Conservation (phyloP, 2,113 vertebrate genomes). For the Ailuropoda melanoleuca region DNA sequence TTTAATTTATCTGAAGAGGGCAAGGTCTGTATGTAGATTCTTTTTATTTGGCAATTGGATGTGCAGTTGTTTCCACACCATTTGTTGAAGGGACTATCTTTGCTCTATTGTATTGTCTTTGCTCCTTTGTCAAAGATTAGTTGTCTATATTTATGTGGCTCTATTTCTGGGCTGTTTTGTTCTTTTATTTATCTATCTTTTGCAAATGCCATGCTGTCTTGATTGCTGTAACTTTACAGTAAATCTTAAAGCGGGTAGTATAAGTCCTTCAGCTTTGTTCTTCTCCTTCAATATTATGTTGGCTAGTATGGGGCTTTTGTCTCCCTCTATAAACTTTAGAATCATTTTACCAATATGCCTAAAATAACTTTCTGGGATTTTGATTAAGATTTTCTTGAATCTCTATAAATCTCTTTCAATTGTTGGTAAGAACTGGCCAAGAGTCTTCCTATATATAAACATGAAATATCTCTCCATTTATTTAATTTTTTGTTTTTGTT, state of each 20-base stretch:
- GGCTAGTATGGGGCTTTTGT: not conserved
- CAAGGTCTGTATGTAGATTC: not conserved
- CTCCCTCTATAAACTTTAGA: not conserved
- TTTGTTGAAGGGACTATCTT: not conserved
- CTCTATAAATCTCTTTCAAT: not conserved
- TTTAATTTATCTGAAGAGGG: not conserved
- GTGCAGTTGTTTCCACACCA: not conserved
- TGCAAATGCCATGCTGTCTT: not conserved
- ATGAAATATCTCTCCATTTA: not conserved
- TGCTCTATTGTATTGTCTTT: not conserved
- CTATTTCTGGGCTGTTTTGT: not conserved
- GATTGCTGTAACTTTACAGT: not conserved
- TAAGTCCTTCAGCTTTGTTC: not conserved
- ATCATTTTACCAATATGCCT: not conserved
- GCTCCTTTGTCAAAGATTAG: not conserved
- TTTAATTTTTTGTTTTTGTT: not conserved
- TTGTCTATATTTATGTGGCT: not conserved
- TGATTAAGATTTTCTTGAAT: not conserved
- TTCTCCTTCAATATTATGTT: not conserved
- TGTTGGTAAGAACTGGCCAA: not conserved
- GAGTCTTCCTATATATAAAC: not conserved
- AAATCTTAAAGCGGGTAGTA: not conserved
- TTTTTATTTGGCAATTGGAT: not conserved
- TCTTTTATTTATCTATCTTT: not conserved
- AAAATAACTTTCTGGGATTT: not conserved